Evolutionary conservation across 1,140 invertebrate species (phyloP), one percentile per base, ranked within the genome.

Genomic region (Subanguina moxae): DNA sequence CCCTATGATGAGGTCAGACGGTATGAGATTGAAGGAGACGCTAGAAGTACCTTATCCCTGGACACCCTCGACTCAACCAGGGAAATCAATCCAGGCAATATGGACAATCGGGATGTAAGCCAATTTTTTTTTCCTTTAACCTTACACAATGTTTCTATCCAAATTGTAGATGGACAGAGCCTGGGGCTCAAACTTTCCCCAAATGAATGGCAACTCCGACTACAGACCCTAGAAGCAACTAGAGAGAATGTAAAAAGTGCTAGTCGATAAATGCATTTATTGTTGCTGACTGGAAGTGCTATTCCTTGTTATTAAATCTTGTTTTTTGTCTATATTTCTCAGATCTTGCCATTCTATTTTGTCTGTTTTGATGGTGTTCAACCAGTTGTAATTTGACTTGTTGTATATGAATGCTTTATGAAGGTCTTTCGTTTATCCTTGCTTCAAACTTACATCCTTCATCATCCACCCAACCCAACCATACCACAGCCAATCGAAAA

Each of bases 1-100:
- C 80, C 78, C 9, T 81, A 82, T 66, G 79, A 81, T 63, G 79
- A 81, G 61, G 46, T 81, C 17, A 56, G 80, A 48, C 79, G 82
- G 63, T 81, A 81, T 57, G 78, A 82, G 57, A 70, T 73, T 28
- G 79, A 81, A 67, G 74, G 78, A n/a, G 79, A 81, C 52, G 78
- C 78, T 27, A 73, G 80, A 23, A 82, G 80, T 3, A 79, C 73
- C 15, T 69, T 82, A 21, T 74, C 73, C 13, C 57, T 81, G 57
- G 80, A 82, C 43, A 80, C 76, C 0, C 65, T 78, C 5, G 77
- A 79, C 38, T 78, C 76, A 8, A 62, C 78, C 23, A 64, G 67
- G 17, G 62, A 71, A 38, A 67, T 28, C 17, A 76, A 38, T 19
- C 56, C 43, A 19, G 13, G 45, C 52, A 63, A 62, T 57, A 28